These are phyloP conservation scores for Poecilia wingei DNA, from an alignment of 2,797 vertebrate species.

Conservation along the genomic window DNA sequence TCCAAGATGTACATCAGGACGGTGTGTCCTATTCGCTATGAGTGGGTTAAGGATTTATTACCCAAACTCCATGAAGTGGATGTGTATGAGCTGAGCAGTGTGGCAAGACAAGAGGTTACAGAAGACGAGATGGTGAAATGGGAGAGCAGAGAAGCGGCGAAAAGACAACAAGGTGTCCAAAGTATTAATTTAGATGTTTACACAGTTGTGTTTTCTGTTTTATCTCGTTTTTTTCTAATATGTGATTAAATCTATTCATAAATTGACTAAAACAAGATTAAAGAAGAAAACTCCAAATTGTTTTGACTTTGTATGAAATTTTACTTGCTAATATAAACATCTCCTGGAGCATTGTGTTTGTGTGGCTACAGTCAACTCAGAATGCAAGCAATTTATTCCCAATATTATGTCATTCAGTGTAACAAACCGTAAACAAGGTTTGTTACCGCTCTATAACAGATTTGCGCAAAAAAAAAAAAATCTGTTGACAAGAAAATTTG, in stretches of 20 bases:
- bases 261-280: background rate
- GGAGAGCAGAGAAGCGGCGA: conserved; percentile 86
- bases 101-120: conserved; percentile 92
- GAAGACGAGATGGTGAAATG: conserved; percentile 88
- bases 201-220: background rate
- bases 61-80: conserved; percentile 94
- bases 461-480: background rate
- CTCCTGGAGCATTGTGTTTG: background rate
- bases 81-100: conserved; percentile 91
- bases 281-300: background rate
- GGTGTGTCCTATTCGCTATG: conserved; percentile 92
- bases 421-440: background rate
- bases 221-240: background rate
- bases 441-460: background rate
- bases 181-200: conserved; percentile 4
- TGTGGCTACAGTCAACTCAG: background rate
- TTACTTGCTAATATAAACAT: background rate
- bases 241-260: background rate
- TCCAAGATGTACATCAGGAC: conserved; percentile 92
- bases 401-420: background rate
- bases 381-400: background rate
- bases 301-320: background rate
- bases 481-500: background rate
- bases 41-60: conserved; percentile 94
- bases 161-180: conserved; percentile 82